Evolutionary conservation across 2,888 invertebrate species (phyloP), one percentile per base, ranked within the genome.

Genomic region (Troilus luridus): DNA sequence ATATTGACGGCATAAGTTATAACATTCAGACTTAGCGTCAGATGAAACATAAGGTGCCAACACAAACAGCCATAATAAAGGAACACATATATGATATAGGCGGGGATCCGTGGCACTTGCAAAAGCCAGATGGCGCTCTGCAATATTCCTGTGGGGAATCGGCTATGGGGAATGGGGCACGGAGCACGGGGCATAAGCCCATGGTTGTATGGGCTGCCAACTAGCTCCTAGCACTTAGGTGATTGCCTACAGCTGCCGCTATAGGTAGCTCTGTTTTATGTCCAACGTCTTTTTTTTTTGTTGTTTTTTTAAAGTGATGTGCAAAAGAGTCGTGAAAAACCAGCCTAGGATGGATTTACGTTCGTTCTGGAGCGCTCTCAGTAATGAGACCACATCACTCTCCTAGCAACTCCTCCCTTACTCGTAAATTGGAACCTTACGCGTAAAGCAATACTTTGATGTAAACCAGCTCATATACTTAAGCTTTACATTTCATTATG

Each of bases 161-260:
- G 67, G 64, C 8, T n/a, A 19, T n/a, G 64, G 21, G 62, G 41
- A 41, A 41, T 77, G 72, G 72, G 72, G 72, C 7, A 41, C 7
- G 67, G 67, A n/a, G 10, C 9, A 19, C 10, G 64, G 8, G 62
- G 62, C 10, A 62, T 62, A 62, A 21, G 67, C 67, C 67, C 24
- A 12, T n/a, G 67, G 17, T 41, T 17, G 3, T 77, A 77, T 77
- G 41, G 72, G 27, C 72, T 41, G 72, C 72, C 72, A 77, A 77
- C 72, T 77, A 67, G 67, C 67, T 67, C n/a, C 64, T 27, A 41
- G 85, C 85, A 85, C 85, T 85, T 85, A 85, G 85, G 56, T 85
- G 85, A 85, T 85, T 85, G 85, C 85, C 85, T 56, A 21, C 85
- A 85, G 54, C 85, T 85, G 56, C 54, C 7, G 56, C 72, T 77